Conservation (phyloP, 2,888 invertebrate genomes). For the Portevinia maculata region DNA sequence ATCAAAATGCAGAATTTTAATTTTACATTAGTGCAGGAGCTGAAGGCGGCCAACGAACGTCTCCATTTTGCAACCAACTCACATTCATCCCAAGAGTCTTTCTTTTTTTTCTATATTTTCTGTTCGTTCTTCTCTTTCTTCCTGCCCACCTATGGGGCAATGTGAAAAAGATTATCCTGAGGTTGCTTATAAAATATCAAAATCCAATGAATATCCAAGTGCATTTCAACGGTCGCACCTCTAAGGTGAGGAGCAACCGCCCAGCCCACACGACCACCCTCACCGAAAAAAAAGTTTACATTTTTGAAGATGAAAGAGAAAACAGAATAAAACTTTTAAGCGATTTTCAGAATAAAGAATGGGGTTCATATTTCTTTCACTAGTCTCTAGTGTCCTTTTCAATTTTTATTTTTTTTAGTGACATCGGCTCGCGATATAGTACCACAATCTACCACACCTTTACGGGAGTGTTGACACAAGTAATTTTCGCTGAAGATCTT, state of each 20-base stretch:
- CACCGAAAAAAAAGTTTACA: constrained; percentile 38
- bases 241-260: not conserved
- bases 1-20: constrained; percentile 54
- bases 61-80: not conserved
- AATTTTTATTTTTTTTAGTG: constrained; percentile 40
- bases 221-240: constrained; percentile 53
- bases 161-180: constrained; percentile 68
- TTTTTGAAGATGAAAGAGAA: constrained; percentile 32
- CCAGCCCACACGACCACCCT: not conserved
- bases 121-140: constrained; percentile 1
- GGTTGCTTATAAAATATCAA: constrained; percentile 72
- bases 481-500: constrained; percentile 49
- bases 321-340: constrained; percentile 53
- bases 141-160: constrained; percentile 34
- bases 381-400: constrained; percentile 37
- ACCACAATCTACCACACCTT: constrained; percentile 11
- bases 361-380: constrained; percentile 11
- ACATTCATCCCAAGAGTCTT: constrained; percentile 23
- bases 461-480: constrained; percentile 39
- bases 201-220: constrained; percentile 73
- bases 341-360: constrained; percentile 20
- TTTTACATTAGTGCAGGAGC: constrained; percentile 43
- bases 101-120: not conserved
- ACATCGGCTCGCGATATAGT: constrained; percentile 31
- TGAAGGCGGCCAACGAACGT: constrained; percentile 22